Evolutionary conservation across 2,797 vertebrate genomes (phyloP), one percentile per base, ranked within the genome.

Genomic region (Enteromius mattozi): DNA sequence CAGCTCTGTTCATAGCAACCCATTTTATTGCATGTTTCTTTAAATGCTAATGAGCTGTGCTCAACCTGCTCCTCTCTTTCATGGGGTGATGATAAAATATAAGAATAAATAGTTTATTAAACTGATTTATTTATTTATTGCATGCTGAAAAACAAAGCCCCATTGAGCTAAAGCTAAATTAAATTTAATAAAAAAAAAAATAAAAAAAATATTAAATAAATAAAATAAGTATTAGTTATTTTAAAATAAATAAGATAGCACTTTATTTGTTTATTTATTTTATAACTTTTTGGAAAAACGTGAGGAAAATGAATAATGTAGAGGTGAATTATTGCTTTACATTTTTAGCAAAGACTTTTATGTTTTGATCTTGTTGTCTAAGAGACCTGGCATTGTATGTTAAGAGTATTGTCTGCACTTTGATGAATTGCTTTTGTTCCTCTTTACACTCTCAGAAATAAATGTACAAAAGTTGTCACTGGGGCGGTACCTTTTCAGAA

Each of bases 321-420:
- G 12, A 4, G 4, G 24, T 24, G 47, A 72, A 49, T 47, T 49
- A 19, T 19, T 30, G 6, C 45, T 17, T 24, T 33, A 49, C 17
- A 35, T 54, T 19, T n/a, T 33, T 17, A 51, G 24, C 45, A 33
- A 17, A 35, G 17, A 17, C 47, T 49, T 71, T n/a, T 16, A 27
- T 71, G n/a, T 71, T n/a, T 24, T 72, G 19, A 12, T 21, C 30
- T 74, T 19, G 40, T 70, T 45, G 45, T 74, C 70, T 74, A 74
- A 72, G 19, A 6, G 17, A 72, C 42, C 42, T 72, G 42, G 14
- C 70, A 30, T 49, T 72, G 24, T 27, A 74, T 33, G 1, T 74
- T 33, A 19, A 8, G 17, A 30, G 30, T 72, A 72, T 72, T 59
- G n/a, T 59, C 3, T 0, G n/a, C 56, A 24, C 21, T 59, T 59